phyloP scores from a whole-genome alignment of 2,113 vertebrate genomes.

The Galbula dea region DNA sequence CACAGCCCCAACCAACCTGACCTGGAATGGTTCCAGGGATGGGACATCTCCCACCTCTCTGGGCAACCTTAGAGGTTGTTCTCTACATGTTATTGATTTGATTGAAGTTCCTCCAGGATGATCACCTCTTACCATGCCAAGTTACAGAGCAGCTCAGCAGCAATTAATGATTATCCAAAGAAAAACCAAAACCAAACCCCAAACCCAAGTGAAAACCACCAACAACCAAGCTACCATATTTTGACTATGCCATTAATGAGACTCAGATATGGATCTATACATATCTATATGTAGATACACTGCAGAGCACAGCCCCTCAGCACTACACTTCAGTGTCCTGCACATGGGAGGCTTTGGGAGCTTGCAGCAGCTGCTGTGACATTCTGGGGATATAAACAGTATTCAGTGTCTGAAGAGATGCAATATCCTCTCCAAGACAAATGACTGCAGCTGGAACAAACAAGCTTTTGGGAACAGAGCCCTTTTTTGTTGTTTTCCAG shows the following conservation, averaged over 20 bases:
- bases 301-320: rapidly evolving
- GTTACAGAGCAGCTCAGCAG: not conserved
- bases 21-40: no score
- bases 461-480: not conserved
- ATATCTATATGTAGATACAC: rapidly evolving
- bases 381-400: not conserved
- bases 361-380: not conserved
- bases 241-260: rapidly evolving
- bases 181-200: not conserved
- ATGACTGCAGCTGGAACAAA: conserved; percentile 19
- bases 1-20: no score
- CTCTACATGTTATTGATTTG: not conserved
- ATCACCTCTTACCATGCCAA: not conserved
- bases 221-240: rapidly evolving
- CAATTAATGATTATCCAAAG: rapidly evolving
- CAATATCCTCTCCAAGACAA: not conserved
- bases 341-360: not conserved
- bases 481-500: not conserved
- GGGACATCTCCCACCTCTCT: no score
- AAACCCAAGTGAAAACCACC: no score
- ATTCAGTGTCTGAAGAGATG: not conserved
- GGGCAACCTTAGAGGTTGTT: no score
- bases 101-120: not conserved
- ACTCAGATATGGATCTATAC: rapidly evolving
- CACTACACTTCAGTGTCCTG: rapidly evolving